Base-by-base conservation (phyloP, 2,888 invertebrate species). In the Altica lythri region DNA sequence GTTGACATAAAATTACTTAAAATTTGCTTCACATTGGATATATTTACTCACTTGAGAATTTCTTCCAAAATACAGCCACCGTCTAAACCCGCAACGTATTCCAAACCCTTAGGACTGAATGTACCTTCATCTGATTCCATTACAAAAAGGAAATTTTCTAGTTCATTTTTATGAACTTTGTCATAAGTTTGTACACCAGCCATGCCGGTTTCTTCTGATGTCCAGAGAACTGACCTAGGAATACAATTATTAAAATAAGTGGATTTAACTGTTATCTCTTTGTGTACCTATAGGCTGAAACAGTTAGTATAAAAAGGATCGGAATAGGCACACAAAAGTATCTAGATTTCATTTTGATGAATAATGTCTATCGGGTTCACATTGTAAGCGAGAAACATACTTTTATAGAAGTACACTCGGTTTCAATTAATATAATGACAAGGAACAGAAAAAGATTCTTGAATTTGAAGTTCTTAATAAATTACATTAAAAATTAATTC, bases 71-170 rank as follows among this genome's bases (percentile, higher is more conserved):
- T 84, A 65, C 89, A 89, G 43, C 79, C 80, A 0, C 86, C 84
- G 60, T 80, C 71, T 27, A 78, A 68, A 22, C 78, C 81, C 34
- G 88, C 90, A 9, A 79, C 78, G 64, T 88, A 88, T 42, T 77
- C 78, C 4, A 92, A 75, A 6, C 91, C 92, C 4, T 79, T 68
- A 0, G 91, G 90, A 10, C 80, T 81, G 68, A 92, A 92, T 1
- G 90, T 90, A 3, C 92, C 92, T 67, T 82, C 82, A 71, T 92
- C 92, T 0, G 91, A 90, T 76, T 92, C 92, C 84, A 92, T 86
- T 1, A 90, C 85, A 43, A 90, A 83, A 68, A 86, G 85, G 51
- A 89, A 83, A 61, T 88, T 84, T 2, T 81, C 71, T 25, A 80
- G 73, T 59, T 85, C 81, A 35, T 79, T 69, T 64, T 77, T 76